Evolutionary conservation across 2,113 vertebrate genomes (phyloP), one percentile per base, ranked within the genome.

Genomic region (Alexandromys fortis): DNA sequence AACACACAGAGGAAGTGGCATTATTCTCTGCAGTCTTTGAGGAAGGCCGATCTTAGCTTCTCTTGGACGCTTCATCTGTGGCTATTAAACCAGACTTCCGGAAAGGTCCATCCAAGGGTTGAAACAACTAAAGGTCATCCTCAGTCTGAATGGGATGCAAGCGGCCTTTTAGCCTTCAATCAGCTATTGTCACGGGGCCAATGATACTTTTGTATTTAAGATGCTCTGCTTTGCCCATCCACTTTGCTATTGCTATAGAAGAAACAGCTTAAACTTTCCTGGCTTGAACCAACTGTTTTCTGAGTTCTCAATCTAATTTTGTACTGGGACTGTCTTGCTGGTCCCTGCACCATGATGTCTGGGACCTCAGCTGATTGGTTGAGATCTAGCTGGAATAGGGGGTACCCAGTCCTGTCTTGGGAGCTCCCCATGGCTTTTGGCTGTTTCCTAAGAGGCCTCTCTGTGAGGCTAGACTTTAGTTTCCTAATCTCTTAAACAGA

Each of bases 241-340:
- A 0, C 24, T 93, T 85, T 73, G 47, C 6, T 42, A 61, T 63
- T 33, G 26, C 24, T 81, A 19, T 33, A 12, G 61, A 63, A 63
- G 68, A 86, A 93, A 67, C 26, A 30, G 61, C 16, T 10, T 1
- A 75, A 87, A 86, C 24, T 35, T 92, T 88, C 10, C 38, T 42
- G 55, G 22, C 93, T 92, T 75, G 19, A 92, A n/a, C 45, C 45
- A 90, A 88, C 6, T 3, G 10, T 92, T 96, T 72, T 68, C 47
- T 79, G 86, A 86, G 26, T 78, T 86, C 58, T n/a, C 68, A 58
- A 16, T 83, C 78, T 70, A 33, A 38, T 70, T 89, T 94, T 61
- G 73, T 49, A 86, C 73, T 88, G 22, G 16, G 45, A 7, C 35
- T 82, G 78, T 19, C 19, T 55, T 76, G 2, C 35, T 30, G 67